Conservation (phyloP, 1,140 invertebrate genomes). For the Drosophila bifasciata region DNA sequence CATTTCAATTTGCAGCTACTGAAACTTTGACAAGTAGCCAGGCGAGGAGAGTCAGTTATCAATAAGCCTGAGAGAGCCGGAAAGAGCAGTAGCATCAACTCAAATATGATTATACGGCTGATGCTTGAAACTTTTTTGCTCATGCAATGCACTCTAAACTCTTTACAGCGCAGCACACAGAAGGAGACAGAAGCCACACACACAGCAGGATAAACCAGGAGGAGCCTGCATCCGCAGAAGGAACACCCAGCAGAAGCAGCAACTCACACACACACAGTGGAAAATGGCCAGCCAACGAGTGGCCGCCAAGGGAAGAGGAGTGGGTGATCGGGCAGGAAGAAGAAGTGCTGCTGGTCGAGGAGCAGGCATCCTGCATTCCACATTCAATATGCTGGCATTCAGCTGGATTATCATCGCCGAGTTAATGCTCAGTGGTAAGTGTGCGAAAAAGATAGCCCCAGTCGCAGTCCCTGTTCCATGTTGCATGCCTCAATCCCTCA, state of each 20-base stretch:
- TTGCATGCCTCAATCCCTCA: conserved; percentile 18
- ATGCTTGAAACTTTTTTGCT: conserved; percentile 58
- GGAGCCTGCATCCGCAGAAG: too few species aligned
- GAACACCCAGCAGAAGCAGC: background rate
- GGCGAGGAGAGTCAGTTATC: conserved; percentile 57
- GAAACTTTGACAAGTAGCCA: conserved; percentile 56
- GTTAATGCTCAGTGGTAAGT: conserved; percentile 82
- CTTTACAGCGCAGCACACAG: conserved; percentile 40
- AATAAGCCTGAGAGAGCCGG: conserved; percentile 55
- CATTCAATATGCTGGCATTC: conserved; percentile 76
- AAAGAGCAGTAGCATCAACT: conserved; percentile 23
- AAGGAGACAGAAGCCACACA: too few species aligned
- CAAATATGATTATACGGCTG: conserved; percentile 67
- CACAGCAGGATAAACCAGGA: too few species aligned
- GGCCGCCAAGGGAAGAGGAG: conserved; percentile 6
- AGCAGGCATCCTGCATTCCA: conserved; percentile 37
- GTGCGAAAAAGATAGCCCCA: conserved; percentile 4
- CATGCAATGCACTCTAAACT: conserved; percentile 37
- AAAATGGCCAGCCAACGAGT: conserved; percentile 47
- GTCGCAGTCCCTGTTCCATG: conserved; percentile 18
- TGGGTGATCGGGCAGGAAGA: too few species aligned
- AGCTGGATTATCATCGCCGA: conserved; percentile 82
- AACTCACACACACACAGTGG: conserved; percentile 22
- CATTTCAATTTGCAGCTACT: conserved; percentile 51
- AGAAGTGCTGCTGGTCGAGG: conserved; percentile 11